Evolutionary conservation across 1,140 invertebrate species (phyloP).

Genomic region (Zaprionus ghesquierei): DNA sequence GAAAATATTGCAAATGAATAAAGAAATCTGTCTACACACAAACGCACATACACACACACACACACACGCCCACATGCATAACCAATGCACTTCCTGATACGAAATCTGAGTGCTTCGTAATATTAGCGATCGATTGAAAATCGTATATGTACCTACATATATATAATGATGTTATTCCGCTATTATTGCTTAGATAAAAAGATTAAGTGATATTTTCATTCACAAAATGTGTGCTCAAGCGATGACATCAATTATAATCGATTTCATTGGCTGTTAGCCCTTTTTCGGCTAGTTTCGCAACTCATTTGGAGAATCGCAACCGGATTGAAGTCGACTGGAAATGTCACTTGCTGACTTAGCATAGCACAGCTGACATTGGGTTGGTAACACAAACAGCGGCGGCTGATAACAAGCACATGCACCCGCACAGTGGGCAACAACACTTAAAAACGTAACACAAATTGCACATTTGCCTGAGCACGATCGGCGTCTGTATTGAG

Average conservation of each 20-base stretch:
- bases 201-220: background rate
- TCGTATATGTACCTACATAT: background rate
- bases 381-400: constrained; percentile 30
- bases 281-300: background rate
- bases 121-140: background rate
- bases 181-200: background rate
- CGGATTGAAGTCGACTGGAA: background rate
- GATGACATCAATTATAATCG: background rate
- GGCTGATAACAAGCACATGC: constrained; percentile 34
- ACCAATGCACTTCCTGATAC: constrained; percentile 59
- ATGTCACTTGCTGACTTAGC: constrained; percentile 30
- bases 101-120: background rate
- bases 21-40: background rate
- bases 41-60: background rate
- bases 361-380: constrained; percentile 36
- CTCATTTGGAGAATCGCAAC: background rate
- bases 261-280: background rate
- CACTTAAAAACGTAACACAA: background rate
- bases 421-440: background rate
- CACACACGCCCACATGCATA: constrained; percentile 33
- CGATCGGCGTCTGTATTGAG: background rate
- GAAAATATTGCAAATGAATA: constrained; percentile 49
- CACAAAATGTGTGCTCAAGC: background rate
- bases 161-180: background rate
- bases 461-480: background rate